phyloP scores from a whole-genome alignment of 2,888 invertebrate genomes.

The Harpagoxenus sublaevis region DNA sequence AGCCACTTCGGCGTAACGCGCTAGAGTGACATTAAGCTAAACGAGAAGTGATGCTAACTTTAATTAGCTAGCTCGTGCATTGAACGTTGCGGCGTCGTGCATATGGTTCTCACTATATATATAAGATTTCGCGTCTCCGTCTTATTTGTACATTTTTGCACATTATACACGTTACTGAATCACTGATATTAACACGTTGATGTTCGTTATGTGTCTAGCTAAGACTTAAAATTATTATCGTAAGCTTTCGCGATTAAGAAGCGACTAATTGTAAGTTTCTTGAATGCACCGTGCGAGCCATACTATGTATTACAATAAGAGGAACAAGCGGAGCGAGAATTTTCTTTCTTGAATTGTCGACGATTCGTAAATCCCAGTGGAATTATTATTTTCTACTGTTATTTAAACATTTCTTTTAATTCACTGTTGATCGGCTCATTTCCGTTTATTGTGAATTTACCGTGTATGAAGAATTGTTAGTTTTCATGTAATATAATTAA shows the following conservation, averaged over 20 bases:
- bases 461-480: background rate
- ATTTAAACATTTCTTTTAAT: background rate
- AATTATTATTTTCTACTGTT: slow-evolving; percentile 21
- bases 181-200: slow-evolving; percentile 70
- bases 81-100: background rate
- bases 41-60: slow-evolving; percentile 2
- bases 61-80: background rate
- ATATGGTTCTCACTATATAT: background rate
- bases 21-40: background rate
- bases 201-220: slow-evolving; percentile 34
- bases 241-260: slow-evolving; percentile 14
- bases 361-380: background rate
- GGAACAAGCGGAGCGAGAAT: background rate
- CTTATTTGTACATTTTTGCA: slow-evolving; percentile 70
- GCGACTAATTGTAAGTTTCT: slow-evolving; percentile 16
- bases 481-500: background rate
- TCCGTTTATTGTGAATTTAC: background rate
- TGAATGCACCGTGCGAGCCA: background rate
- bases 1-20: background rate
- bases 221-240: slow-evolving; percentile 54
- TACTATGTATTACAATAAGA: slow-evolving; percentile 5
- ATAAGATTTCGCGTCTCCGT: slow-evolving; percentile 31
- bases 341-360: background rate
- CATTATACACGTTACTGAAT: slow-evolving; percentile 71
- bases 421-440: background rate